phyloP scores from a whole-genome alignment of 1,140 invertebrate genomes.

The Elysia chlorotica region DNA sequence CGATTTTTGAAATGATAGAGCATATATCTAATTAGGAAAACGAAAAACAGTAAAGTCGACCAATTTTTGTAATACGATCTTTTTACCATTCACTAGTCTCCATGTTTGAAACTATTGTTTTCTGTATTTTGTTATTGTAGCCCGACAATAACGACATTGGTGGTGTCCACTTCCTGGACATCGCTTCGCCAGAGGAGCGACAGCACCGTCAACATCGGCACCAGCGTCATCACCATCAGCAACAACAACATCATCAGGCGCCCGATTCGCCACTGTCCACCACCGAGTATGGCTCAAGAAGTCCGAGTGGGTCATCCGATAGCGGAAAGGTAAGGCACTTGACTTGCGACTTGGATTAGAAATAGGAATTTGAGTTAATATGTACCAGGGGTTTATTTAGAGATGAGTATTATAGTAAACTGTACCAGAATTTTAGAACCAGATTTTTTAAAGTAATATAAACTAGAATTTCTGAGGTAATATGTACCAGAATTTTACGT shows the following conservation, averaged over 20 bases:
- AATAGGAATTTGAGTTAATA: too few species aligned
- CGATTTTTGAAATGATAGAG: not conserved
- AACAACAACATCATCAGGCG: slow-evolving; percentile 8
- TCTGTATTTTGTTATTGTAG: too few species aligned
- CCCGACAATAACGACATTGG: slow-evolving; percentile 7
- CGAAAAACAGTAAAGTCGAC: not conserved
- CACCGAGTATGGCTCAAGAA: slow-evolving; percentile 12
- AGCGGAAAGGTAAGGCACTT: not conserved
- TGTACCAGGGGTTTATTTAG: too few species aligned
- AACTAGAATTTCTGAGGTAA: too few species aligned
- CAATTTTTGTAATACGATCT: not conserved
- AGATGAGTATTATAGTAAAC: too few species aligned
- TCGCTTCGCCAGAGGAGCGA: slow-evolving; percentile 1
- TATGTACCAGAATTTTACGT: too few species aligned
- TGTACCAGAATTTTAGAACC: too few species aligned
- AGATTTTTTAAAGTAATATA: too few species aligned
- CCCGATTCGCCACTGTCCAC: not conserved
- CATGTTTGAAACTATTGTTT: too few species aligned
- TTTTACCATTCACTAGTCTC: too few species aligned
- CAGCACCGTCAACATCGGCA: slow-evolving; percentile 11
- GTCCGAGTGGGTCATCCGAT: slow-evolving; percentile 24
- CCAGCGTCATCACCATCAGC: not conserved
- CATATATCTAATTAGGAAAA: not conserved
- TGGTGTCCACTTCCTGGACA: slow-evolving; percentile 10
- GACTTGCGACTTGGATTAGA: too few species aligned